A percentile compares a stretch with the other conserved stretches of the same genome.
Evolutionary conservation across 1,140 invertebrate genomes (phyloP).

Genomic region (Vollenhovia emeryi): DNA sequence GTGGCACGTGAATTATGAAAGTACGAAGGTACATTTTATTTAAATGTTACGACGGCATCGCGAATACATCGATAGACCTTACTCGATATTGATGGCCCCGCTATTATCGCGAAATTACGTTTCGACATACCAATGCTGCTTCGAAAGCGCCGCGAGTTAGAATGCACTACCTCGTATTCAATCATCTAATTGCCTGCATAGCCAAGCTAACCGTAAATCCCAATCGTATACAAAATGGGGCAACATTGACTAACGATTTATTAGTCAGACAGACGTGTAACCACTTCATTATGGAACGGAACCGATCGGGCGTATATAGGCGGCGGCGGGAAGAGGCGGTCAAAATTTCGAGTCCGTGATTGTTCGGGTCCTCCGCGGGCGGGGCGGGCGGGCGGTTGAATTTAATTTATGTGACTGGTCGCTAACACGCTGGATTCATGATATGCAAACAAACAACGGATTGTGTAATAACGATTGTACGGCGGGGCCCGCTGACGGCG

Average conservation of each 20-base stretch:
- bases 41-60: background rate
- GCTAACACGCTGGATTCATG: constrained; percentile 42
- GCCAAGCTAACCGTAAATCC: constrained; percentile 61
- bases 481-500: constrained; percentile 4
- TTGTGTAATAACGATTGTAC: background rate
- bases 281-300: constrained; percentile 63
- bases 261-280: constrained; percentile 63
- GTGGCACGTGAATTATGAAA: background rate
- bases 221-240: constrained; percentile 59
- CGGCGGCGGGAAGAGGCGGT: background rate
- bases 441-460: constrained; percentile 47
- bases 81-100: background rate
- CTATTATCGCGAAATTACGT: constrained; percentile 47
- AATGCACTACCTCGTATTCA: constrained; percentile 52
- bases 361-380: constrained; percentile 33
- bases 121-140: constrained; percentile 15
- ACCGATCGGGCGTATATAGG: background rate
- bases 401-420: constrained; percentile 49
- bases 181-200: constrained; percentile 57
- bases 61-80: background rate
- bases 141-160: constrained; percentile 49
- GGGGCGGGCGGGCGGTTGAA: constrained; percentile 25
- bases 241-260: constrained; percentile 67
- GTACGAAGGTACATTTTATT: constrained; percentile 9
- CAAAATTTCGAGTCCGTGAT: constrained; percentile 50